These are phyloP conservation scores for Dioctria linearis DNA, from an alignment of 2,888 invertebrate genomes.

Conservation along the genomic window DNA sequence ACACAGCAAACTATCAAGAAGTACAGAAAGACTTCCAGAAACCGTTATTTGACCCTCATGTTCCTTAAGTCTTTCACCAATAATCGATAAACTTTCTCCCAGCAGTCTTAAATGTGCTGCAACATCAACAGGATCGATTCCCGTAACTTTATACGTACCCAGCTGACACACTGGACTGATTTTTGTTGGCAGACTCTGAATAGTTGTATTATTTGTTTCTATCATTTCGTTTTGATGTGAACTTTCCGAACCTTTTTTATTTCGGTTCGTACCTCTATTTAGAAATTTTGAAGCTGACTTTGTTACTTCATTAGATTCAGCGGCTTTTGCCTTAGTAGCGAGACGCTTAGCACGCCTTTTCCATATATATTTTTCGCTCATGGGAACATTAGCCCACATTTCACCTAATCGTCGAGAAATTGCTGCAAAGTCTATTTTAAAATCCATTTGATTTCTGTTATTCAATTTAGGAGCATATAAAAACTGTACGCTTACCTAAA, in stretches of 20 bases:
- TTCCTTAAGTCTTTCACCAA: constrained; percentile 93
- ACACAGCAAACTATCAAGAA: constrained; percentile 93
- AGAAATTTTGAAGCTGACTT: constrained; percentile 55
- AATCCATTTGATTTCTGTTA: too few relatives aligned
- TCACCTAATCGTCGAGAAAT: constrained; percentile 89
- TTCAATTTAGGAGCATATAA: too few relatives aligned
- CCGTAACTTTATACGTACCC: constrained; percentile 77
- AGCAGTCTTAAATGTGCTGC: constrained; percentile 93
- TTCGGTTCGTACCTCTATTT: constrained; percentile 51
- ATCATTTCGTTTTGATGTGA: not conserved
- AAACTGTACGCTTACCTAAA: constrained; percentile 67
- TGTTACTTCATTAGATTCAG: constrained; percentile 40
- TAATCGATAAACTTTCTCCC: constrained; percentile 94
- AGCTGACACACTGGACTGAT: constrained; percentile 62
- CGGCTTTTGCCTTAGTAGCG: constrained; percentile 65
- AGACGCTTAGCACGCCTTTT: constrained; percentile 85
- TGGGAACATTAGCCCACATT: constrained; percentile 88
- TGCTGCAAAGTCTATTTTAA: constrained; percentile 79
- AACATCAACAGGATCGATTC: constrained; percentile 88
- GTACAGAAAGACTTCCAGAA: constrained; percentile 92
- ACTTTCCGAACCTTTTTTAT: constrained; percentile 18
- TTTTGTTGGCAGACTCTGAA: constrained; percentile 12
- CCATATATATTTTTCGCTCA: constrained; percentile 80
- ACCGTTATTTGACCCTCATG: constrained; percentile 97
- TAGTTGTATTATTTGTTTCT: not conserved